Evolutionary conservation across 2,888 invertebrate genomes (phyloP).

Genomic region (Cataglyphis livida): DNA sequence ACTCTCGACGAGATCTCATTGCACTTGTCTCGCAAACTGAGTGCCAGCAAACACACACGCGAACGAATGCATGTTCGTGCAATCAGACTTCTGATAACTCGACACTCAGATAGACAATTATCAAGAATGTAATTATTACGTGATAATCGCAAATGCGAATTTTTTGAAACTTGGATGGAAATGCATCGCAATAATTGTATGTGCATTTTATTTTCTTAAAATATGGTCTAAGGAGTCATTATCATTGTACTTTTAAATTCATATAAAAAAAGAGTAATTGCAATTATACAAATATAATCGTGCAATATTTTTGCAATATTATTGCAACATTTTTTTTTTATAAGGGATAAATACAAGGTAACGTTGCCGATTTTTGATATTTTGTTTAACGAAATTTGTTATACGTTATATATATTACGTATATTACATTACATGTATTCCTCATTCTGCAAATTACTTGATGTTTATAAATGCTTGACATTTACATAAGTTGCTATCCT

Average conservation of each 20-base stretch:
- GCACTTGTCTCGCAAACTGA: slow-evolving; percentile 28
- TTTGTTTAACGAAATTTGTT: not conserved
- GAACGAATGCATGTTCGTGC: not conserved
- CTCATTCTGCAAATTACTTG: not conserved
- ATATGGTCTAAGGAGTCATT: not conserved
- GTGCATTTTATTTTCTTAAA: not conserved
- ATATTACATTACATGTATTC: not conserved
- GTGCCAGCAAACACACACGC: not conserved
- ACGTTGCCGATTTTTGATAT: not conserved
- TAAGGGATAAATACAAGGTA: not conserved
- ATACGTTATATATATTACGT: too few species aligned
- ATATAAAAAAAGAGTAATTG: not conserved
- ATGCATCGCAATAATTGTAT: not conserved
- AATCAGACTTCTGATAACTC: slow-evolving; percentile 31
- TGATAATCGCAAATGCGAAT: not conserved
- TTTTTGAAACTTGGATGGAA: not conserved
- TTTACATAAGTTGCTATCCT: slow-evolving; percentile 33
- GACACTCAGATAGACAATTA: slow-evolving; percentile 28
- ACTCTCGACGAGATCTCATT: slow-evolving; percentile 45
- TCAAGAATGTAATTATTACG: slow-evolving; percentile 10
- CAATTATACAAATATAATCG: not conserved
- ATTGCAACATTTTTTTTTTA: too few species aligned
- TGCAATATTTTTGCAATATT: too few species aligned
- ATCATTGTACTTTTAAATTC: not conserved
- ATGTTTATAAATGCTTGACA: slow-evolving; percentile 8